Conservation (phyloP, 37 sponge, comb jelly and placozoan genomes). For the Crambe crambe region DNA sequence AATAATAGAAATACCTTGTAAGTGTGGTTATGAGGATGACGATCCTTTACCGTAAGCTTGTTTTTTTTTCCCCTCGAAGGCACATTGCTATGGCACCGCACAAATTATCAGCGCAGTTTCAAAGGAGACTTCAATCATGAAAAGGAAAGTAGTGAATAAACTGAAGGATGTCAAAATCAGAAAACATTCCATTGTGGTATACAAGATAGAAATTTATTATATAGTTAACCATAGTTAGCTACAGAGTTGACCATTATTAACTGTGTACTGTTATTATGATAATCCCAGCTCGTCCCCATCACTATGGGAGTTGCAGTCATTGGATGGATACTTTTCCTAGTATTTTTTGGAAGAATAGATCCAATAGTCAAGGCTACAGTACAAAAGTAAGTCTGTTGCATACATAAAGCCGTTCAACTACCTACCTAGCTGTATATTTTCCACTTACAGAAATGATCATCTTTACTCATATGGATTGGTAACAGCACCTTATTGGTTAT, state of each 20-base stretch:
- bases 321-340: neutral
- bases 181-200: neutral
- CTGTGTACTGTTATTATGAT: neutral
- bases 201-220: neutral
- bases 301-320: neutral
- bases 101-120: no score
- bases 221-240: neutral
- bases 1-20: no score
- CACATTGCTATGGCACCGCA: no score
- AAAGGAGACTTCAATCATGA: no score
- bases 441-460: neutral
- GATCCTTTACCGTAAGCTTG: no score
- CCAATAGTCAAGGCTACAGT: neutral
- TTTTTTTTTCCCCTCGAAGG: no score
- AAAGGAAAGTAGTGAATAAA: neutral
- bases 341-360: constrained; percentile 10
- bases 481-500: neutral
- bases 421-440: no score
- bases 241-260: neutral
- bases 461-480: constrained; percentile 3
- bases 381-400: neutral
- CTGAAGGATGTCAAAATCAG: constrained; percentile 1
- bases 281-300: neutral
- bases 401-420: neutral
- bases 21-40: no score